These are phyloP conservation scores for Cabera pusaria DNA, from an alignment of 2,888 invertebrate genomes.

Conservation along the genomic window DNA sequence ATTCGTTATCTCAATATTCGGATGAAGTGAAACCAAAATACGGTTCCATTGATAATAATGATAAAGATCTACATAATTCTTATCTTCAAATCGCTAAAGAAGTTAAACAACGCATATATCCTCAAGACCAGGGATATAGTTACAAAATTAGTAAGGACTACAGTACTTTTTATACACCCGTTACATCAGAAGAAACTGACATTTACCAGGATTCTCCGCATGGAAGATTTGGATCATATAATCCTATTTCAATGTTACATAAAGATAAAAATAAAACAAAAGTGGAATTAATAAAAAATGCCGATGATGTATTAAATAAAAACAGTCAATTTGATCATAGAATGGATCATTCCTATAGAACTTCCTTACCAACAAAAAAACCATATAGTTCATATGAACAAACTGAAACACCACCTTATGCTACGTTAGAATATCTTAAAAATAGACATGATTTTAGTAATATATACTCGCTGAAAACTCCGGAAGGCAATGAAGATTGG, in stretches of 20 bases:
- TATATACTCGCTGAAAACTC: conserved; percentile 26
- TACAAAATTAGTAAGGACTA: conserved; percentile 42
- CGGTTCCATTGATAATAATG: conserved; percentile 15
- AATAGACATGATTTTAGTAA: conserved; percentile 35
- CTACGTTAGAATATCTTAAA: conserved; percentile 31
- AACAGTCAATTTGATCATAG: conserved; percentile 4
- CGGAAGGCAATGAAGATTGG: neutral
- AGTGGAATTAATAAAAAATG: neutral
- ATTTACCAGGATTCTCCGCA: too few relatives aligned
- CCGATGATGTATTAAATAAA: conserved; percentile 2
- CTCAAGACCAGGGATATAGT: conserved; percentile 40
- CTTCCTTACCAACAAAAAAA: conserved; percentile 28
- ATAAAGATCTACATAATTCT: conserved; percentile 40
- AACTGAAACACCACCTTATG: conserved; percentile 32
- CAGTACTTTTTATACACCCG: conserved; percentile 36
- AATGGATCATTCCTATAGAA: conserved; percentile 27
- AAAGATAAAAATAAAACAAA: neutral
- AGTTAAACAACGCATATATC: conserved; percentile 49
- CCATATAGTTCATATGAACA: conserved; percentile 24
- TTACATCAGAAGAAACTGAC: conserved; percentile 18
- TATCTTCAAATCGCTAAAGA: conserved; percentile 51
- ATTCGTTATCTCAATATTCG: conserved; percentile 2
- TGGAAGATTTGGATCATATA: too few relatives aligned
- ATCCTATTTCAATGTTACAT: conserved; percentile 1
- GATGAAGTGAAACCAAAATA: conserved; percentile 11